Base-by-base conservation (phyloP, 1,140 invertebrate species). In the Vollenhovia emeryi region DNA sequence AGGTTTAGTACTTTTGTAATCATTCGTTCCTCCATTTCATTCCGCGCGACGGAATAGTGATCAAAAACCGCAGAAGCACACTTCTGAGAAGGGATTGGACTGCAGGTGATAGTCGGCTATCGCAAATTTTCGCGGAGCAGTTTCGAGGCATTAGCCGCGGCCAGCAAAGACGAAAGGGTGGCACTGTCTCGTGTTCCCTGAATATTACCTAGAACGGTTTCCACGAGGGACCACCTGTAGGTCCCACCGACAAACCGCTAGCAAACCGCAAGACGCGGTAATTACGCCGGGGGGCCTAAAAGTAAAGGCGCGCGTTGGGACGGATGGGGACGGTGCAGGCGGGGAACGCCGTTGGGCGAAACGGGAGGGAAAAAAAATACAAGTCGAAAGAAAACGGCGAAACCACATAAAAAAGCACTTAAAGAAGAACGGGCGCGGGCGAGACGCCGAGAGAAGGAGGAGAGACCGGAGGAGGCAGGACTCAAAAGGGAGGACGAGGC, bases 331-430 rank as follows among this genome's bases (percentile, higher is more conserved):
- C 43, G 7, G 21, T 2, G 11, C 69, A 55, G 50, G 64, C n/a
- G 68, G 68, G 73, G 78, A 80, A 89, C 43, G 84, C 43, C 21
- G 60, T 57, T 40, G 62, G 45, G 45, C 24, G 84, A 69, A 69
- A 55, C 36, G 87, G 78, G 84, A 69, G 84, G 66, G 52, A 86
- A 91, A 92, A n/a, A 92, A 91, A 91, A 90, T 86, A 83, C 88
- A 73, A 73, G 90, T 88, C 83, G 92, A 91, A 91, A 91, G 89
- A 90, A 94, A 93, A 91, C 89, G 91, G 89, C 89, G 89, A 91
- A 92, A 91, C 91, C 91, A 88, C 90, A 93, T 93, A 94, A 94
- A 93, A 92, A 93, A 91, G 92, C 91, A 93, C 90, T 93, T 93
- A 91, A 91, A 92, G 69, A 80, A 68, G 85, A 84, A 89, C 82